A percentile compares a stretch with the other conserved stretches of the same genome.
Evolutionary conservation across 2,888 invertebrate species (phyloP).

Genomic region (Cremastobaeus sp.): DNA sequence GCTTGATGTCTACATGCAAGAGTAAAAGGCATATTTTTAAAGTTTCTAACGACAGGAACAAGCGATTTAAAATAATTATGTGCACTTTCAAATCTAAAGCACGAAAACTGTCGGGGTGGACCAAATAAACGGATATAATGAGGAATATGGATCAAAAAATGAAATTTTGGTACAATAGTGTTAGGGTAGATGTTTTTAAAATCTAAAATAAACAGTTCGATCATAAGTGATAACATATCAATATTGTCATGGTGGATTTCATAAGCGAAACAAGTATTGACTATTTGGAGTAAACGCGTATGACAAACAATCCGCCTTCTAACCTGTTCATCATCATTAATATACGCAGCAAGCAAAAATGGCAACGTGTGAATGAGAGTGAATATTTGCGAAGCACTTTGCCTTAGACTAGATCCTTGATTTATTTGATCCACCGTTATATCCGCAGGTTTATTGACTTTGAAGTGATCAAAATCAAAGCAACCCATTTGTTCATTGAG

Average conservation of each 20-base stretch:
- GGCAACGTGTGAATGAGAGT: conserved; percentile 6
- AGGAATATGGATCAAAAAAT: too few relatives aligned
- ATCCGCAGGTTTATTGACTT: conserved; percentile 57
- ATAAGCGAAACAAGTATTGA: too few relatives aligned
- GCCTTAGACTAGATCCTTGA: neutral
- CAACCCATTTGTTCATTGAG: conserved; percentile 47
- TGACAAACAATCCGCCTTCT: neutral
- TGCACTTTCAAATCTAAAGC: neutral
- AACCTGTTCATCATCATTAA: neutral
- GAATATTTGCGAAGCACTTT: conserved; percentile 13
- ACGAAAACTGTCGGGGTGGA: neutral
- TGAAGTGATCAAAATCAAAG: conserved; percentile 59
- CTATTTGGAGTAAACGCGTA: too few relatives aligned
- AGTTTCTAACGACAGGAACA: neutral
- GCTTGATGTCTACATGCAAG: neutral
- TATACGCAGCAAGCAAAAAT: conserved; percentile 5
- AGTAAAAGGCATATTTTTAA: neutral
- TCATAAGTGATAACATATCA: too few relatives aligned
- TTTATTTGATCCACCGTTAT: neutral
- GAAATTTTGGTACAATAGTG: too few relatives aligned
- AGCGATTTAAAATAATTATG: neutral
- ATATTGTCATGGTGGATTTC: too few relatives aligned
- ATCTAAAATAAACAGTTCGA: too few relatives aligned
- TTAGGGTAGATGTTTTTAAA: too few relatives aligned
- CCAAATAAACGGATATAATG: too few relatives aligned